These are phyloP conservation scores for Heterochromis multidens DNA, from an alignment of 2,113 vertebrate genomes.

Conservation along the genomic window DNA sequence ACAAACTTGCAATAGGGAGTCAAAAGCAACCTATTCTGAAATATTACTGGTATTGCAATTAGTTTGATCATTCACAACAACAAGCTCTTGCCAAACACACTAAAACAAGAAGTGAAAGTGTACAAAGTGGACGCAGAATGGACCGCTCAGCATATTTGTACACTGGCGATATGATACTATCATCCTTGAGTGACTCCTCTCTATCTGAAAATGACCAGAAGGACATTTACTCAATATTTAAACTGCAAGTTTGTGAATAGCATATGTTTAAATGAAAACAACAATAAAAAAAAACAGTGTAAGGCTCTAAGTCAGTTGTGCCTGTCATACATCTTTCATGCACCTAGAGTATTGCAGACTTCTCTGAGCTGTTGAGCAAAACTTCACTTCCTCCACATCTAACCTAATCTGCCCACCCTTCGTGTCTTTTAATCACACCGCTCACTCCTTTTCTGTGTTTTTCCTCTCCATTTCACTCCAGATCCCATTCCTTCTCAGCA, in stretches of 20 bases:
- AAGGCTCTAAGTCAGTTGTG: neutral
- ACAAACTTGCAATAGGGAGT: neutral
- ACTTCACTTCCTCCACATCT: slow-evolving; percentile 7
- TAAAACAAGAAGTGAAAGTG: slow-evolving; percentile 46
- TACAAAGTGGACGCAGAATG: neutral
- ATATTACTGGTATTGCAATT: neutral
- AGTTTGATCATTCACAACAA: neutral
- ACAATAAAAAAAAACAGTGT: neutral
- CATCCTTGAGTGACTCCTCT: neutral
- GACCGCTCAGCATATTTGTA: neutral
- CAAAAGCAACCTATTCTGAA: neutral
- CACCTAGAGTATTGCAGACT: neutral
- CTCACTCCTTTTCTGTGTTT: slow-evolving; percentile 12
- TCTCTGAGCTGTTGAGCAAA: neutral
- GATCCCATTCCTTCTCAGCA: neutral
- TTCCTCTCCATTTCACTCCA: neutral
- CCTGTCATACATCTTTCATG: neutral
- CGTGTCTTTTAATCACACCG: slow-evolving; percentile 13
- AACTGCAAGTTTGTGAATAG: neutral
- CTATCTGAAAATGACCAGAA: neutral
- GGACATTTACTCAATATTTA: neutral
- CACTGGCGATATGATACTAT: neutral
- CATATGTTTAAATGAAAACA: neutral
- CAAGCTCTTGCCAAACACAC: neutral
- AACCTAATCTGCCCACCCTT: slow-evolving; percentile 14